Conservation (phyloP, 2,113 vertebrate species). For the Macheiramphus alcinus region DNA sequence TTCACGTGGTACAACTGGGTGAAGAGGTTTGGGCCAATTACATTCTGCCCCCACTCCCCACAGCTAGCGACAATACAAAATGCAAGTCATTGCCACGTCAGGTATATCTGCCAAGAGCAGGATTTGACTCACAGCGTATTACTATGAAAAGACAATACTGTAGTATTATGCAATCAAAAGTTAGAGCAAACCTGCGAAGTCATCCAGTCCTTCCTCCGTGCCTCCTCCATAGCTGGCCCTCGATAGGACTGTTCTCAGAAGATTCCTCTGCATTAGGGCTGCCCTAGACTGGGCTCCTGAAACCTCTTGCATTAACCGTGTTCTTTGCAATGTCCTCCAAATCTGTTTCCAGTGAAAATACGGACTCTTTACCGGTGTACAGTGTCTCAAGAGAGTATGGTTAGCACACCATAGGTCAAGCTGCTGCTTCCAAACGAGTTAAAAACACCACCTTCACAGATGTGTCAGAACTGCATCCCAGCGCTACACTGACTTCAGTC, state of each 20-base stretch:
- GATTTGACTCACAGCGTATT: not conserved
- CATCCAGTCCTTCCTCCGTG: not conserved
- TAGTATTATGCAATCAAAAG: accelerated
- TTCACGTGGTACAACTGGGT: accelerated
- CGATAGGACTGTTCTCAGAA: accelerated
- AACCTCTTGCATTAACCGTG: not conserved
- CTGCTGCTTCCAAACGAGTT: not conserved
- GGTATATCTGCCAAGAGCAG: not conserved
- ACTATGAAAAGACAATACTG: not conserved
- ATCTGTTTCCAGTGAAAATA: not conserved
- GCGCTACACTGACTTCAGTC: not conserved
- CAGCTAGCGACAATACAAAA: not conserved
- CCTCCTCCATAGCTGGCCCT: not conserved
- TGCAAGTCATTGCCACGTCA: not conserved
- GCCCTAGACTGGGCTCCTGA: not conserved
- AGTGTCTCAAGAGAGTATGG: accelerated
- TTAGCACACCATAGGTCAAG: not conserved
- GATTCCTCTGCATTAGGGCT: accelerated
- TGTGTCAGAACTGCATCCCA: accelerated
- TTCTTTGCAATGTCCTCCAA: not conserved
- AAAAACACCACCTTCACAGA: not conserved
- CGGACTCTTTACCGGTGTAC: accelerated
- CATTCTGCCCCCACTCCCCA: not conserved
- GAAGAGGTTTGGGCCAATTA: not conserved
- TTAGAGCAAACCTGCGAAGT: not conserved